Evolutionary conservation across 2,888 invertebrate genomes (phyloP), one percentile per base, ranked within the genome.

Genomic region (Ethmia dodecea): DNA sequence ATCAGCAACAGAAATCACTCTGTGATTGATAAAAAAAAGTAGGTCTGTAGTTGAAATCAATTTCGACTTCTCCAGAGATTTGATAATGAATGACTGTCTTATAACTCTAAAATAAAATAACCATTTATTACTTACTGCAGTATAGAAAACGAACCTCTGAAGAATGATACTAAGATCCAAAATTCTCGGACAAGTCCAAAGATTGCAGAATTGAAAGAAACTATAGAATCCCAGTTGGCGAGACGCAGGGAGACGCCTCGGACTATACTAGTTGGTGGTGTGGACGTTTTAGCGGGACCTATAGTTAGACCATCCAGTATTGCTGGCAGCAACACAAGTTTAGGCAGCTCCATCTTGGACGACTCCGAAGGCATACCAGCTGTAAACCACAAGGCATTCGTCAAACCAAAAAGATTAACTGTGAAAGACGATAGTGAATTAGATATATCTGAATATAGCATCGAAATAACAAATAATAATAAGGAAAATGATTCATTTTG

Each of bases 181-280:
- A 72, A 72, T 43, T 77, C 84, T 9, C 70, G 78, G 10, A 83
- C 88, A 27, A 86, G 87, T 49, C 81, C 88, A 12, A 89, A 87
- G 57, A 88, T 89, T 31, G 84, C 87, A 2, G 86, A 88, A 61
- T 62, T 89, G 35, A 88, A 87, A 35, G 70, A 83, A 48, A 81
- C 80, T n/a, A 88, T 89, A 20, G 88, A 89, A 55, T 73, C 77
- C 3, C 88, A 89, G 59, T 69, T 89, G 44, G 72, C 73, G 3
- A 53, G 72, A 14, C 71, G 86, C n/a, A 74, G 63, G 20, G 69
- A 67, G n/a, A 72, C 72, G 11, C 57, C 71, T 13, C 61, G 72
- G 6, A 66, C 66, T 8, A 63, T 60, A 5, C 54, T 76, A 2
- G 63, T 71, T 1, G 81, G 84, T 9, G 72, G 77, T 33, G 64